phyloP scores from a whole-genome alignment of 2,113 vertebrate species.

The Phodopus roborovskii region DNA sequence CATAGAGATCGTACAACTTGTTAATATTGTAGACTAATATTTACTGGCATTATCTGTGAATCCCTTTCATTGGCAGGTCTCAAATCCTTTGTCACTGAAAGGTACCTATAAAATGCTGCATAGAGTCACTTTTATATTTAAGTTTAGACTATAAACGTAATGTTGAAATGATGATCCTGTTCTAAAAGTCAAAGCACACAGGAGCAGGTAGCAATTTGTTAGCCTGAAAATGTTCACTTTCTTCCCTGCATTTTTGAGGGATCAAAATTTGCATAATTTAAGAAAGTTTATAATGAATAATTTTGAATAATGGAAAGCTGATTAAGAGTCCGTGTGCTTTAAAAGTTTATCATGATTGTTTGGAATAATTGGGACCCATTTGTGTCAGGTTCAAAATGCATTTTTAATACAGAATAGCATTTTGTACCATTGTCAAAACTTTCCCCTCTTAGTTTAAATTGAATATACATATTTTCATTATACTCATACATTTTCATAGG shows the following conservation, averaged over 20 bases:
- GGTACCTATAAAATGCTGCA: background rate
- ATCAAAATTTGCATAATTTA: slow-evolving; percentile 28
- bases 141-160: background rate
- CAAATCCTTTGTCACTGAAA: background rate
- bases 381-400: slow-evolving; percentile 11
- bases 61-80: background rate
- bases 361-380: slow-evolving; percentile 36
- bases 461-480: slow-evolving; percentile 56
- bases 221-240: background rate
- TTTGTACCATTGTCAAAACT: slow-evolving; percentile 24
- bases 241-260: background rate
- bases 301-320: slow-evolving; percentile 52
- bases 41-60: background rate
- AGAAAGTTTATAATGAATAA: slow-evolving; percentile 37
- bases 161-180: background rate
- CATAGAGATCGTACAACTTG: background rate
- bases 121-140: slow-evolving; percentile 2
- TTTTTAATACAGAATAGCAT: slow-evolving; percentile 49
- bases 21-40: background rate
- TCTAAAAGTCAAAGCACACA: slow-evolving; percentile 5
- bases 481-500: slow-evolving; percentile 25
- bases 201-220: background rate
- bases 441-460: slow-evolving; percentile 58
- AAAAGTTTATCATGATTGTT: slow-evolving; percentile 25
- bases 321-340: slow-evolving; percentile 29